phyloP scores from a whole-genome alignment of 2,797 vertebrate genomes.

The Ataeniobius toweri region DNA sequence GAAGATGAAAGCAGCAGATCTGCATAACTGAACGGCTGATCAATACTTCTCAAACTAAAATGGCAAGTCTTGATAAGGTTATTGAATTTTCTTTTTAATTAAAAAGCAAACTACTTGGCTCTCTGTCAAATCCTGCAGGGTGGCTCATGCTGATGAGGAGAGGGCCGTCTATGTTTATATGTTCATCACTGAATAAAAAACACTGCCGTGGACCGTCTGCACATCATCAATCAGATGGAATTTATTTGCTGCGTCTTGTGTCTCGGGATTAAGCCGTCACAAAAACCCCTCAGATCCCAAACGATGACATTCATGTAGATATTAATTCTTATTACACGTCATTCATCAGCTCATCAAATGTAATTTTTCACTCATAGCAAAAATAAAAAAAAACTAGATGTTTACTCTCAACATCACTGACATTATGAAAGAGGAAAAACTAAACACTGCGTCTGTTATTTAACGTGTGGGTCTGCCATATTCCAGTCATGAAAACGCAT shows the following conservation, averaged over 20 bases:
- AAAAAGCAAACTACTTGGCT: slow-evolving; percentile 71
- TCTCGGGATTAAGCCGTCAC: slow-evolving; percentile 51
- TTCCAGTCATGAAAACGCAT: slow-evolving; percentile 23
- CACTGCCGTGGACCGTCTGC: slow-evolving; percentile 35
- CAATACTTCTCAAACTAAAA: slow-evolving; percentile 77
- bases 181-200: slow-evolving; percentile 47
- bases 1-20: slow-evolving; percentile 73
- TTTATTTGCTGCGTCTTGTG: slow-evolving; percentile 53
- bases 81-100: slow-evolving; percentile 82
- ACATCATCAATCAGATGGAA: slow-evolving; percentile 65
- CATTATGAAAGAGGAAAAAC: background rate
- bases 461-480: slow-evolving; percentile 50
- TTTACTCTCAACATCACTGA: background rate
- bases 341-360: slow-evolving; percentile 45
- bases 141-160: slow-evolving; percentile 39
- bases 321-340: slow-evolving; percentile 57
- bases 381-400: background rate
- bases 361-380: slow-evolving; percentile 4
- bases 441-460: slow-evolving; percentile 42
- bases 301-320: slow-evolving; percentile 41
- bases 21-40: slow-evolving; percentile 74
- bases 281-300: slow-evolving; percentile 41
- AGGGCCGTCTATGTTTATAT: slow-evolving; percentile 52
- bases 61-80: slow-evolving; percentile 78
- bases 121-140: slow-evolving; percentile 55